A percentile compares a stretch with the other conserved stretches of the same genome.
Conservation (phyloP, 2,888 invertebrate species). For the Pterobdella sp. region DNA sequence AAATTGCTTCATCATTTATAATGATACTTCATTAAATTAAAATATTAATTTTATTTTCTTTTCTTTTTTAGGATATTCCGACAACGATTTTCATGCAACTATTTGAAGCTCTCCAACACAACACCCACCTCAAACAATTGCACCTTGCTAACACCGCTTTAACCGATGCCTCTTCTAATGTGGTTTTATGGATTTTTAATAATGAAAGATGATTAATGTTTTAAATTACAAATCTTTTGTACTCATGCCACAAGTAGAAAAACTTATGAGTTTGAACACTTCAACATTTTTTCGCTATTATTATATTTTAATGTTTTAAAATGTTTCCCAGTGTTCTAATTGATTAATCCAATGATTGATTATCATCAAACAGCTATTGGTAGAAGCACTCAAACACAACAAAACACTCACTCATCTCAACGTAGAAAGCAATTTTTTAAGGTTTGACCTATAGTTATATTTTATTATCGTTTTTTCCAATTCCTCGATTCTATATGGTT, state of each 20-base stretch:
- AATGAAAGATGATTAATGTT: background rate
- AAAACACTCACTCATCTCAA: constrained; percentile 57
- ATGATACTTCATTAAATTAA: too few species aligned
- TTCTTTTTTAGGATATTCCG: constrained; percentile 73
- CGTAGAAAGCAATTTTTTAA: constrained; percentile 90
- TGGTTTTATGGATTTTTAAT: constrained; percentile 37
- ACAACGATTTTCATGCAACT: constrained; percentile 71
- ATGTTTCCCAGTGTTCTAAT: too few species aligned
- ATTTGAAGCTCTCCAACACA: constrained; percentile 76
- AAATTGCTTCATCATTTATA: too few species aligned
- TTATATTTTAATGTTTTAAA: too few species aligned
- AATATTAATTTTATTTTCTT: background rate
- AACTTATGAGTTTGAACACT: too few species aligned
- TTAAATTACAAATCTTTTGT: too few species aligned
- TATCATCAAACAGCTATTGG: constrained; percentile 41
- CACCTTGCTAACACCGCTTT: constrained; percentile 88
- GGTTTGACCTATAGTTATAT: background rate
- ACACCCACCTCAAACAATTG: constrained; percentile 82
- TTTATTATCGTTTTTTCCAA: background rate
- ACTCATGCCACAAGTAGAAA: too few species aligned
- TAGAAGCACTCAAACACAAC: constrained; percentile 60
- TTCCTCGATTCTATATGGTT: background rate
- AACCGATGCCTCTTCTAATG: constrained; percentile 72
- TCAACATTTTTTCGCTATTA: too few species aligned
- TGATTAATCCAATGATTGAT: too few species aligned